These are phyloP conservation scores for Drosophila grimshawi DNA, from an alignment of 1,140 invertebrate species.

Conservation along the genomic window DNA sequence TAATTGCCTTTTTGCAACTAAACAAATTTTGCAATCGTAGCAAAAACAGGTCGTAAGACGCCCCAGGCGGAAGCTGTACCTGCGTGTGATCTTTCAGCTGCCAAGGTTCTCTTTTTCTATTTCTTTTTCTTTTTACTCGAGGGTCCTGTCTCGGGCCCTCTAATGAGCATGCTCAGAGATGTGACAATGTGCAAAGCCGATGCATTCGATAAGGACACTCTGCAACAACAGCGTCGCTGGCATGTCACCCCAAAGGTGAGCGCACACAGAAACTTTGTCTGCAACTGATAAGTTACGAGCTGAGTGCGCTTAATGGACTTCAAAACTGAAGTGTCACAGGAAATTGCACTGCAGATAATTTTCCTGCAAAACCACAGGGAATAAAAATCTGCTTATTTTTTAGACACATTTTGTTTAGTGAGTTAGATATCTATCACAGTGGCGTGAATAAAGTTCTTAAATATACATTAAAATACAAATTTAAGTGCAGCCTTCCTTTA, in stretches of 20 bases:
- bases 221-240: not conserved
- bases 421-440: no score
- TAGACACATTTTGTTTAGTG: no score
- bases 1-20: not conserved
- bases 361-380: no score
- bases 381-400: no score
- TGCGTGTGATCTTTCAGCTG: constrained; percentile 4
- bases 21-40: constrained; percentile 1
- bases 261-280: no score
- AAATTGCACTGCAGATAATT: no score
- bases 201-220: not conserved
- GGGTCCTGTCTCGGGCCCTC: not conserved
- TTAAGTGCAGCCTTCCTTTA: no score
- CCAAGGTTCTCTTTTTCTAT: not conserved
- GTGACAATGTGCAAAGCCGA: not conserved
- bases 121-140: not conserved
- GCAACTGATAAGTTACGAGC: no score
- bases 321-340: no score
- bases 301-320: no score
- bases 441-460: no score
- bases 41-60: constrained; percentile 17
- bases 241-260: not conserved
- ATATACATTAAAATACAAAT: no score
- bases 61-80: not conserved
- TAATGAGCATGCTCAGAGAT: constrained; percentile 4